These are phyloP conservation scores for Eolophus roseicapilla DNA, from an alignment of 2,113 vertebrate genomes.

Conservation along the genomic window DNA sequence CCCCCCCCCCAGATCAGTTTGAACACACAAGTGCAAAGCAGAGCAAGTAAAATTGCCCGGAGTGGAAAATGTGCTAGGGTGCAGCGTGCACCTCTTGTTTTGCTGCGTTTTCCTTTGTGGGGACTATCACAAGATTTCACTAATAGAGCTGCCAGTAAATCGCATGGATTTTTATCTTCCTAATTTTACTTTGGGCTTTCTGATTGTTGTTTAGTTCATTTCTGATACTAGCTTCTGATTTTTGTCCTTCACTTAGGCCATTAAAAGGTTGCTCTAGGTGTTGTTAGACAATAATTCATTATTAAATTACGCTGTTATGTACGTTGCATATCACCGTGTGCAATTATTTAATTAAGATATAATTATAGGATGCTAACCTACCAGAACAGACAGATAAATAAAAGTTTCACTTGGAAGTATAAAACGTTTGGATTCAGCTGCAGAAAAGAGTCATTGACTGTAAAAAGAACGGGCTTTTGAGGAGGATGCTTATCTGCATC, in stretches of 20 bases:
- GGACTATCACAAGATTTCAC: background rate
- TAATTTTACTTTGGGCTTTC: background rate
- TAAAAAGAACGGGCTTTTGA: conserved; percentile 13
- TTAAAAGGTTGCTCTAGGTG: background rate
- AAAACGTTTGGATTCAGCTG: conserved; percentile 19
- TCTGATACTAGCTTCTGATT: background rate
- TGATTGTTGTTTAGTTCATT: background rate
- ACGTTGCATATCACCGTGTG: background rate
- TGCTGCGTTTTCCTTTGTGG: background rate
- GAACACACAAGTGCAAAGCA: background rate
- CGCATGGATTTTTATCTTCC: background rate
- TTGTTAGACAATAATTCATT: background rate
- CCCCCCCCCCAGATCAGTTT: accelerated
- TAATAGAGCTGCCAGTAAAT: background rate
- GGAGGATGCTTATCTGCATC: conserved; percentile 34
- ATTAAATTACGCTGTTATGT: background rate
- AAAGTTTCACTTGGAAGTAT: conserved; percentile 26
- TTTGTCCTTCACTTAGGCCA: background rate
- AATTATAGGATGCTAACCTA: conserved; percentile 2
- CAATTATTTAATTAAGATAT: conserved; percentile 61
- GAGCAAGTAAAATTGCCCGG: accelerated
- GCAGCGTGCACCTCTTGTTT: background rate
- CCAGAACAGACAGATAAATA: conserved; percentile 28
- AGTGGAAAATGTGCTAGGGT: background rate
- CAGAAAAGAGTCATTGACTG: conserved; percentile 10